Base-by-base conservation (phyloP, 2,888 invertebrate genomes). In the Pollenia griseotomentosa region DNA sequence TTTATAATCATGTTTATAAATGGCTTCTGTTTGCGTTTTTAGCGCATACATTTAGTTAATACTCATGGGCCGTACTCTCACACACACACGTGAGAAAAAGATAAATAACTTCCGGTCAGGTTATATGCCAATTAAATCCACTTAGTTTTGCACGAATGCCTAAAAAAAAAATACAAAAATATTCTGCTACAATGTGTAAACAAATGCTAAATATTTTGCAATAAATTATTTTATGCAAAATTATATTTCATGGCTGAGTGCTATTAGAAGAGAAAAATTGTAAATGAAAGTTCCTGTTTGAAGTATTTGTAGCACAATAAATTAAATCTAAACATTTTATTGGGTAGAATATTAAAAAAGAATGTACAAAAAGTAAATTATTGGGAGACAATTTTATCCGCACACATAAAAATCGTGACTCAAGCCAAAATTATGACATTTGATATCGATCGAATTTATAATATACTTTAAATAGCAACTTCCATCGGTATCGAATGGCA, bases 61-160 rank as follows among this genome's bases (percentile, higher is more conserved):
- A 46, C 6, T 6, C 5, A 33, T 33, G 4, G 33, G 0, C 33
- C 6, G 5, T 44, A 51, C 14, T 23, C 23, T 23, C 23, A 46
- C 33, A 44, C 14, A 12, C 14, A 23, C 46, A 61, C 42, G 33
- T 0, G 6, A n/a, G 53, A 14, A 46, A 65, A 78, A 55, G 75
- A 81, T 73, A 85, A 83, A 88, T 75, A 79, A 83, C 80, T 81
- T 82, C 83, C 80, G 85, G 88, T 81, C 88, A 88, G 88, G 86
- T 75, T 83, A 88, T 83, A 81, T 48, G 78, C 57, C 74, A 88
- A 86, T 88, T 81, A 86, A 33, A 59, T 68, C 5, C 23, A 46
- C 4, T 44, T 2, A 19, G 11, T 6, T 16, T 46, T 48, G 46
- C 9, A 66, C 7, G 12, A 33, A 14, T 68, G 6, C 7, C 48